Evolutionary conservation across 2,888 invertebrate genomes (phyloP).

Genomic region (Drosophila mettleri): DNA sequence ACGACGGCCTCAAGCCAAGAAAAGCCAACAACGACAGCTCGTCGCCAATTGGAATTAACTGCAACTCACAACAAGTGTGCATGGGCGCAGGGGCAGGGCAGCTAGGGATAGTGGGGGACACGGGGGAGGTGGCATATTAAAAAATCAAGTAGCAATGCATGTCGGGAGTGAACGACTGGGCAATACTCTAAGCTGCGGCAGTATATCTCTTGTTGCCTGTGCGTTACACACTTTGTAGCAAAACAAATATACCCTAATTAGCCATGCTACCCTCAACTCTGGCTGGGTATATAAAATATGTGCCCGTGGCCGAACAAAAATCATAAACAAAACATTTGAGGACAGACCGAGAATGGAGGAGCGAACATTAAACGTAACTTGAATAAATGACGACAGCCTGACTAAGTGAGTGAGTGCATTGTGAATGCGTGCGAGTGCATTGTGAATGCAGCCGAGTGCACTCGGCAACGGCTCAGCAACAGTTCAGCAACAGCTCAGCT

Average conservation of each 20-base stretch:
- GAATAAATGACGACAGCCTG: slow-evolving; percentile 26
- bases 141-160: slow-evolving; percentile 6
- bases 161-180: neutral
- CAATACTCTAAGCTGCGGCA: neutral
- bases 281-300: slow-evolving; percentile 12
- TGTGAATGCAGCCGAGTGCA: slow-evolving; percentile 33
- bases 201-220: neutral
- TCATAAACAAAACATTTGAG: slow-evolving; percentile 68
- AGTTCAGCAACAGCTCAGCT: slow-evolving; percentile 41
- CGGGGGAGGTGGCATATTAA: slow-evolving; percentile 16
- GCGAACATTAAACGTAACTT: slow-evolving; percentile 28
- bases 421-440: slow-evolving; percentile 19
- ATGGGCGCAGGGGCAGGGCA: neutral
- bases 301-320: slow-evolving; percentile 66
- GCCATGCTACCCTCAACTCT: neutral
- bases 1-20: slow-evolving; percentile 44
- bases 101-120: neutral
- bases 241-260: neutral
- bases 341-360: slow-evolving; percentile 10
- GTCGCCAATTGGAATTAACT: slow-evolving; percentile 79
- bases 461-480: slow-evolving; percentile 28
- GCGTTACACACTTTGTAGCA: neutral
- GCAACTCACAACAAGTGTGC: slow-evolving; percentile 42
- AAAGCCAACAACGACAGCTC: slow-evolving; percentile 54
- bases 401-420: slow-evolving; percentile 6